phyloP scores from a whole-genome alignment of 2,113 vertebrate genomes.

The Vireo altiloquus region DNA sequence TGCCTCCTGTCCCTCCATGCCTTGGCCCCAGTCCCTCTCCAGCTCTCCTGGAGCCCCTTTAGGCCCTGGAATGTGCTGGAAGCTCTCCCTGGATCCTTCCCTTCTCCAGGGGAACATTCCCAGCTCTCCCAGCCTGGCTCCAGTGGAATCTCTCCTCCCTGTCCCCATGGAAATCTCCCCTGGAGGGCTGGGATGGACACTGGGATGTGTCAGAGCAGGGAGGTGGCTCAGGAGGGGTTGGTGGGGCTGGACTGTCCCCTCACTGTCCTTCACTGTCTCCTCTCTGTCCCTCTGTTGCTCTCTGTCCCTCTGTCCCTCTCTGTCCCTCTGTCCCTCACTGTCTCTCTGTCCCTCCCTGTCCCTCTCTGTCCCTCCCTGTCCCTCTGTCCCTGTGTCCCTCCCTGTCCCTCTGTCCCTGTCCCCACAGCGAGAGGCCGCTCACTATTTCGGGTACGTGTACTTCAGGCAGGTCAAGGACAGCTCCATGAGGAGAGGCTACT shows the following conservation, averaged over 20 bases:
- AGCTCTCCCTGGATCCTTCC: background rate
- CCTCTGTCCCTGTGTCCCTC: background rate
- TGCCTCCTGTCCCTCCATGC: fast-evolving
- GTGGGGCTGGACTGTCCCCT: background rate
- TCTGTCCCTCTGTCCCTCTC: background rate
- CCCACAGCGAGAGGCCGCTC: conserved; percentile 81
- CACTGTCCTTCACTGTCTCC: no score
- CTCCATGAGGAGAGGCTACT: conserved; percentile 91
- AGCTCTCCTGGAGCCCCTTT: background rate
- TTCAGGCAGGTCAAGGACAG: conserved; percentile 94
- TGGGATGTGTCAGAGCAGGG: background rate
- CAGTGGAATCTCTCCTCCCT: background rate
- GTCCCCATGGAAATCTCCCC: background rate
- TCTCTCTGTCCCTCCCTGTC: background rate
- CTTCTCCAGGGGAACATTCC: fast-evolving
- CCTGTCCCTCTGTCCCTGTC: background rate
- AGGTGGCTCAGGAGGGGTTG: background rate
- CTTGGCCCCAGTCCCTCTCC: background rate
- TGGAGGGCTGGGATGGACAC: fast-evolving
- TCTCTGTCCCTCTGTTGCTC: no score
- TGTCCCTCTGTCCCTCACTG: background rate
- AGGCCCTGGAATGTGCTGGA: background rate
- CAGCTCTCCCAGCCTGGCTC: background rate
- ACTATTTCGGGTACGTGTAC: conserved; percentile 92
- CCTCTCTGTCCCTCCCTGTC: background rate